These are phyloP conservation scores for Coreoperca whiteheadi DNA, from an alignment of 2,113 vertebrate species.

Conservation along the genomic window DNA sequence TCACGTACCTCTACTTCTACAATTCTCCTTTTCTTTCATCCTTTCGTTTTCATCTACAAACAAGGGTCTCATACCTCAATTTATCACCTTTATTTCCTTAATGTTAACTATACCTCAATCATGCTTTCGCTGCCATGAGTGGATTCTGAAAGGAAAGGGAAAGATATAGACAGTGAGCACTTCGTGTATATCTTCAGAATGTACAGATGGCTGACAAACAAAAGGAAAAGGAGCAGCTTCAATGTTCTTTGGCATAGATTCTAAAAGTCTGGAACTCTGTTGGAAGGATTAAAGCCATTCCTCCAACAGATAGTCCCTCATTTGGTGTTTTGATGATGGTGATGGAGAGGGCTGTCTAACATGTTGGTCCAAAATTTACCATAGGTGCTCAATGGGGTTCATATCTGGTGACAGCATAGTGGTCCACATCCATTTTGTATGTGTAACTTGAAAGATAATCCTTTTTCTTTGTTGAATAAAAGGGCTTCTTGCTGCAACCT, in stretches of 20 bases:
- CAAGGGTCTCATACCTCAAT: neutral
- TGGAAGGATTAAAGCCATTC: conserved; percentile 40
- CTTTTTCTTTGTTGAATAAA: too few relatives aligned
- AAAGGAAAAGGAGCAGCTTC: conserved; percentile 23
- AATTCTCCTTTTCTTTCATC: neutral
- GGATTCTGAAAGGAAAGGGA: neutral
- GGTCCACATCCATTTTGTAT: too few relatives aligned
- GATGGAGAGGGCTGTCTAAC: neutral
- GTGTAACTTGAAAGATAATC: too few relatives aligned
- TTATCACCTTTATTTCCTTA: neutral
- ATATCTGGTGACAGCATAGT: neutral
- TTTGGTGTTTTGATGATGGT: conserved; percentile 15
- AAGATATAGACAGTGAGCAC: neutral
- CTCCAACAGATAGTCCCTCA: conserved; percentile 25
- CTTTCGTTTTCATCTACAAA: too few relatives aligned
- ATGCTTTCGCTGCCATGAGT: neutral
- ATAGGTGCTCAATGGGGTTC: neutral
- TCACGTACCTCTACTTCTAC: neutral
- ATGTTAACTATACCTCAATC: neutral
- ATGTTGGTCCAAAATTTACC: conserved; percentile 1
- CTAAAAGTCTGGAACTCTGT: conserved; percentile 18
- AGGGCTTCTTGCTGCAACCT: too few relatives aligned
- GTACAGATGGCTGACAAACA: conserved; percentile 60
- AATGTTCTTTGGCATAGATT: conserved; percentile 36
- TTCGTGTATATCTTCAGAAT: conserved; percentile 1